These are phyloP conservation scores for Gallinago solitaria DNA, from an alignment of 2,797 vertebrate species.

Conservation along the genomic window DNA sequence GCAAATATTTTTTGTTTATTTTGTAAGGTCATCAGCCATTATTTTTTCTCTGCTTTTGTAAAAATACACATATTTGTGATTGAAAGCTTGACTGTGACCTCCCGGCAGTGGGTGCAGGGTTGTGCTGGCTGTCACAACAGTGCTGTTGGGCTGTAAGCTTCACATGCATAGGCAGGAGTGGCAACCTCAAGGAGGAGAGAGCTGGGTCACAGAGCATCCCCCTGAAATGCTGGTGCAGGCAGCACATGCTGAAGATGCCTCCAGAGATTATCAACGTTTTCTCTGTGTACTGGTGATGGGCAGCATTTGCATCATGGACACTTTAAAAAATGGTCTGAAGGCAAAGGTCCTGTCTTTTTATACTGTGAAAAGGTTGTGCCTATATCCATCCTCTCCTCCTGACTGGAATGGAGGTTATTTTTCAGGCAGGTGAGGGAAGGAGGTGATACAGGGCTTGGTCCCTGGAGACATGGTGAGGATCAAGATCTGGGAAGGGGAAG, in stretches of 20 bases:
- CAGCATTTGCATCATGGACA: background rate
- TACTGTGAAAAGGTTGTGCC: background rate
- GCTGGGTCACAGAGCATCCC: background rate
- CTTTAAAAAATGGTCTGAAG: background rate
- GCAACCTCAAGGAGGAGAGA: background rate
- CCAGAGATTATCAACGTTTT: accelerated
- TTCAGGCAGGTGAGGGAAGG: background rate
- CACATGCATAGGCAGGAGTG: accelerated
- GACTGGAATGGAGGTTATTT: background rate
- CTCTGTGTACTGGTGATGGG: background rate
- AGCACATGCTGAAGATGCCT: background rate
- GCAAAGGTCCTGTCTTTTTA: background rate
- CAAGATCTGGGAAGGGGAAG: background rate
- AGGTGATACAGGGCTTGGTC: background rate
- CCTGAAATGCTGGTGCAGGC: background rate
- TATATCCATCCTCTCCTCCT: background rate
- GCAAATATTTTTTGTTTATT: background rate
- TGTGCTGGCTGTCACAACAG: accelerated
- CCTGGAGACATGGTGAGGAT: accelerated
- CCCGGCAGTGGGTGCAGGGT: background rate
- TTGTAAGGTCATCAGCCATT: background rate
- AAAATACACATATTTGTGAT: background rate
- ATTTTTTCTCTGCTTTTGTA: background rate
- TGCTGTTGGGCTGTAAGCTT: background rate
- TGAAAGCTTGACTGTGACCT: background rate